These are phyloP conservation scores for Carcharodon carcharias DNA, from an alignment of 2,797 vertebrate species.

Conservation along the genomic window DNA sequence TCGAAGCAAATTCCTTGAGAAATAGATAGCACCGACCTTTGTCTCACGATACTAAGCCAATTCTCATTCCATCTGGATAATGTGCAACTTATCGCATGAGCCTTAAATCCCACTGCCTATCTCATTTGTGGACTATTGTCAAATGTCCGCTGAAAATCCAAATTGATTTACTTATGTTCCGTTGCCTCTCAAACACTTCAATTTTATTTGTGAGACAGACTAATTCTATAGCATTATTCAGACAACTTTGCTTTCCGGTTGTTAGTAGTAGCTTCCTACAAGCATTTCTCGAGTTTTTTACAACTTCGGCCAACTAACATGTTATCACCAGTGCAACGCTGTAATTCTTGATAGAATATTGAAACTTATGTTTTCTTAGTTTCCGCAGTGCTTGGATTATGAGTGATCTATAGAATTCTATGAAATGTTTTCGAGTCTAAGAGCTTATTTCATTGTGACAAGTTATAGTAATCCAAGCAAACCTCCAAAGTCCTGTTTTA, in stretches of 20 bases:
- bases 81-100: neutral
- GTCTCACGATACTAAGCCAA: neutral
- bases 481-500: neutral
- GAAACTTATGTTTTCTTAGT: neutral
- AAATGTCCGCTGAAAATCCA: neutral
- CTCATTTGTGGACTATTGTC: neutral
- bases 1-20: neutral
- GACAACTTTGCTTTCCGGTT: neutral
- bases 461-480: neutral
- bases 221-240: neutral
- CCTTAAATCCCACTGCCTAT: neutral
- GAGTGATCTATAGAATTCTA: no score
- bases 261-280: no score
- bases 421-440: neutral
- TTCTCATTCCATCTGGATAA: neutral
- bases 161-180: neutral
- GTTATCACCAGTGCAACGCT: neutral
- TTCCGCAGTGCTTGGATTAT: neutral
- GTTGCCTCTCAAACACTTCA: neutral
- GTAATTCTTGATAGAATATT: neutral
- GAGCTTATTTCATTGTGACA: neutral
- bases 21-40: neutral
- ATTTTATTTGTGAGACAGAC: neutral
- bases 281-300: neutral
- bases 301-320: neutral